Conservation (phyloP, 2,113 vertebrate genomes). For the Hyaena hyaena region DNA sequence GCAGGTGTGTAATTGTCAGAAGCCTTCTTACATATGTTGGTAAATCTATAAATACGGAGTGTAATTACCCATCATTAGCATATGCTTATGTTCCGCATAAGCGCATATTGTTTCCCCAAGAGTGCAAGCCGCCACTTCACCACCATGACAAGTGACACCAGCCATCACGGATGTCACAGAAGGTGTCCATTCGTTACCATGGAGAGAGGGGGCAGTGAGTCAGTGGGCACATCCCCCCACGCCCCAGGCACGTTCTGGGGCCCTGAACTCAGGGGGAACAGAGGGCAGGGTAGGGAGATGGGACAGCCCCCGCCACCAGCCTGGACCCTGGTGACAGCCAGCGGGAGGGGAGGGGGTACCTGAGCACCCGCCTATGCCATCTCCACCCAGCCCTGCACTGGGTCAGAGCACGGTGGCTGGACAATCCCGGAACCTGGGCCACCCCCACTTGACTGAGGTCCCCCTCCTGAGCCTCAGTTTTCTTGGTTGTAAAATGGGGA, state of each 20-base stretch:
- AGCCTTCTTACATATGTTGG: background rate
- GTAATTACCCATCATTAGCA: too few species aligned
- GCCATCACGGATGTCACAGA: rapidly evolving
- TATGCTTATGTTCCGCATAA: background rate
- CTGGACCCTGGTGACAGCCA: background rate
- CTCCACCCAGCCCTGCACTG: background rate
- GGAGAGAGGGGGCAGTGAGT: too few species aligned
- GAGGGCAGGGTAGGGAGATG: background rate
- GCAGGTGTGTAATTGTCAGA: background rate
- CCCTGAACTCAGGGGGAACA: background rate
- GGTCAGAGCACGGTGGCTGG: background rate
- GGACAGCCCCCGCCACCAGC: background rate
- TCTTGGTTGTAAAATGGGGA: background rate
- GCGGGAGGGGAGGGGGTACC: background rate
- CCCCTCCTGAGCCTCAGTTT: background rate
- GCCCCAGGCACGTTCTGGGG: background rate
- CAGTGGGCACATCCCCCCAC: rapidly evolving
- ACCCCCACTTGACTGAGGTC: background rate
- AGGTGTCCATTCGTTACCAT: background rate
- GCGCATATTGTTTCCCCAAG: background rate
- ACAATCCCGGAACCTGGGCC: background rate
- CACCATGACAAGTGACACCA: background rate
- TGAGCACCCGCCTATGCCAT: background rate
- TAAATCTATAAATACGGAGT: background rate
- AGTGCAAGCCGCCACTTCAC: background rate